phyloP scores from a whole-genome alignment of 1,140 invertebrate genomes.

The Caenorhabditis tropicalis region DNA sequence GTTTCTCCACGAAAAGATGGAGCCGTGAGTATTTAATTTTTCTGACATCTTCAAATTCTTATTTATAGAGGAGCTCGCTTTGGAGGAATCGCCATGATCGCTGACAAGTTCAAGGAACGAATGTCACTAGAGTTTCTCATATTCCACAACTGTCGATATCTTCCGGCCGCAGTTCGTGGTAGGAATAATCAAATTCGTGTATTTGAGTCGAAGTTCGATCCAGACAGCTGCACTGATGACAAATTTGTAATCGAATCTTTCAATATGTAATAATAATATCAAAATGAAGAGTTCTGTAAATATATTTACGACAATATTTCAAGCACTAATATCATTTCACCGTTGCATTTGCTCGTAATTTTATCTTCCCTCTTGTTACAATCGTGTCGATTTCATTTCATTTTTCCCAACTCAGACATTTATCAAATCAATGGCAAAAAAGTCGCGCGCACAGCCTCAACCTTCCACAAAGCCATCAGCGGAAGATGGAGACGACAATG shows the following conservation, averaged over 20 bases:
- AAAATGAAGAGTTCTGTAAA: not conserved
- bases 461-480: no score
- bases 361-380: not conserved
- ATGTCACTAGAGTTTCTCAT: slow-evolving; percentile 22
- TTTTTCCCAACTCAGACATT: no score
- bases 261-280: slow-evolving; percentile 11
- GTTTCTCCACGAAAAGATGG: slow-evolving; percentile 4
- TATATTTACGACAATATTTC: not conserved
- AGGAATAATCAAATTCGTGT: slow-evolving; percentile 6
- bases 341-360: not conserved
- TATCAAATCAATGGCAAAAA: no score
- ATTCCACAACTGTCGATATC: slow-evolving; percentile 28
- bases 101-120: slow-evolving; percentile 9
- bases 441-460: no score
- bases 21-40: not conserved
- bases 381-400: not conserved
- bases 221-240: slow-evolving; percentile 13
- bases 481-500: no score
- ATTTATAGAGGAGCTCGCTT: not conserved
- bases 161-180: not conserved
- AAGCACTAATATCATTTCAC: not conserved
- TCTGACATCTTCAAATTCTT: no score
- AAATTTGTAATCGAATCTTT: slow-evolving; percentile 32
- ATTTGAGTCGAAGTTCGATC: slow-evolving; percentile 12
- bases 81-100: slow-evolving; percentile 3